These are phyloP conservation scores for Cryptoleucopteryx plumbea DNA, from an alignment of 2,113 vertebrate genomes.

Conservation along the genomic window DNA sequence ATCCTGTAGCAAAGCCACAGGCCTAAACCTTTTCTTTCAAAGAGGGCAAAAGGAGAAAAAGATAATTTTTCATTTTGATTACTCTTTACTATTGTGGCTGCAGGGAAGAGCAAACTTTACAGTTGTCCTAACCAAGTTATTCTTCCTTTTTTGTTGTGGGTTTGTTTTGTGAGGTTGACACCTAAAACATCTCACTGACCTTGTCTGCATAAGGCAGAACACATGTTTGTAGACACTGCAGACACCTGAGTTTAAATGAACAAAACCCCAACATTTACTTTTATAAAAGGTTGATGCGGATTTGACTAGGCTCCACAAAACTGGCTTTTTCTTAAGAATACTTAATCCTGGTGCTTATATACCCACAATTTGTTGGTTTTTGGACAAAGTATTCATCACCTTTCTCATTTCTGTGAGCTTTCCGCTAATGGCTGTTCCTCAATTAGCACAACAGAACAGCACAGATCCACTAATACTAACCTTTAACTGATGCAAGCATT, in stretches of 20 bases:
- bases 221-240: neutral
- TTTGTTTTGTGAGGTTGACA: neutral
- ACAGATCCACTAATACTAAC: neutral
- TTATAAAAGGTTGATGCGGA: neutral
- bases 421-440: neutral
- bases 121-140: neutral
- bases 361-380: neutral
- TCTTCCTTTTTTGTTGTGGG: neutral
- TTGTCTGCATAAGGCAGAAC: neutral
- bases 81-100: neutral
- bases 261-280: neutral
- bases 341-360: neutral
- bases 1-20: neutral
- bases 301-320: neutral
- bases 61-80: neutral
- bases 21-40: neutral
- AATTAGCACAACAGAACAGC: neutral
- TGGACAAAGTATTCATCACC: neutral
- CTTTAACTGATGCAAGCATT: neutral
- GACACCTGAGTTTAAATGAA: neutral
- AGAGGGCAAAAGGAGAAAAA: neutral
- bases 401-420: neutral
- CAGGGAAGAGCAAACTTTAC: neutral
- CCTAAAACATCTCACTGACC: slow-evolving; percentile 4
- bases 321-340: neutral